A percentile compares a stretch with the other conserved stretches of the same genome.
Evolutionary conservation across 2,888 invertebrate species (phyloP).

Genomic region (Apodemia hepburni): DNA sequence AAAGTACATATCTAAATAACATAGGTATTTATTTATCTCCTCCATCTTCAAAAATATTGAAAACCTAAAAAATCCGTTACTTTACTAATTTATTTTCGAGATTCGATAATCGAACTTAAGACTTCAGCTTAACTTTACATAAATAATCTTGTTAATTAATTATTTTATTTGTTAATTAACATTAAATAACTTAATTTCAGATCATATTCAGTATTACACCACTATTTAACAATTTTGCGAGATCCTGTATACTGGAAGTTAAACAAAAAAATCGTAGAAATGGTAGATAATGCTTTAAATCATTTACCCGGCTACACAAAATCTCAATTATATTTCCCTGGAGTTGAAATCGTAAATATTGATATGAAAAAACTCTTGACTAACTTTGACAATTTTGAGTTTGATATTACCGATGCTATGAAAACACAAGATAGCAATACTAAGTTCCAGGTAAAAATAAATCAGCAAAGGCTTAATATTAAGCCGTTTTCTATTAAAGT

Average conservation of each 20-base stretch:
- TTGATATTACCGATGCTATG: constrained; percentile 82
- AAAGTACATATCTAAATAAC: no score
- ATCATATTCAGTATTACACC: constrained; percentile 52
- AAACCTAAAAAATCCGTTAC: no score
- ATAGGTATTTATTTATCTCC: no score
- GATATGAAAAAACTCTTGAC: constrained; percentile 83
- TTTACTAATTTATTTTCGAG: no score
- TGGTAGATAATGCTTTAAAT: constrained; percentile 79
- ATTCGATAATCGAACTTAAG: no score
- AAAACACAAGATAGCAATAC: constrained; percentile 47
- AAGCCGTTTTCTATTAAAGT: constrained; percentile 85
- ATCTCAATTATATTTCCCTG: constrained; percentile 81
- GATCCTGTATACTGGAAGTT: constrained; percentile 87
- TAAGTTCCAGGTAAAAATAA: constrained; percentile 61
- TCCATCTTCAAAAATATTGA: no score
- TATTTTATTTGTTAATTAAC: no score
- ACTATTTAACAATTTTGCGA: constrained; percentile 81
- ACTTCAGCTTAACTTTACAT: no score
- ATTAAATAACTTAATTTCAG: constrained; percentile 43
- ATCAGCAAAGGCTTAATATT: constrained; percentile 84
- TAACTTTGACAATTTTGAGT: constrained; percentile 82
- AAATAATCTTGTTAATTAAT: no score
- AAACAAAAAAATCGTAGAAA: constrained; percentile 80
- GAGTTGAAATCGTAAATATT: constrained; percentile 81
- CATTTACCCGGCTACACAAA: constrained; percentile 77